Evolutionary conservation across 2,797 vertebrate genomes (phyloP).

Genomic region (Eulemur coronatus): DNA sequence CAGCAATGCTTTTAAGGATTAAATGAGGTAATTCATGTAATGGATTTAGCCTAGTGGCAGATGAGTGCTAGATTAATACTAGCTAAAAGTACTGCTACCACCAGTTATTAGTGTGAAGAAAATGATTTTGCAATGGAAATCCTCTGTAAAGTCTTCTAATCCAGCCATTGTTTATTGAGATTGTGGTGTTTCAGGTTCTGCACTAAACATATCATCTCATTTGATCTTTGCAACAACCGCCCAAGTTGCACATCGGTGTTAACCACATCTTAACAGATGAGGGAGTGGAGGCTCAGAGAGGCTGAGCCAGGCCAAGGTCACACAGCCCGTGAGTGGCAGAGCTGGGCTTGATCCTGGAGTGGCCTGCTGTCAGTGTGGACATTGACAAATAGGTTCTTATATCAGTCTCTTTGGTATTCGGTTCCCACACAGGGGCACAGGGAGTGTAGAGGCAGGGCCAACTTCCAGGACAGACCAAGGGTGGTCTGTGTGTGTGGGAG

Average conservation of each 20-base stretch:
- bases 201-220: neutral
- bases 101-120: neutral
- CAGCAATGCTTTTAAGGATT: neutral
- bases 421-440: neutral
- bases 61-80: neutral
- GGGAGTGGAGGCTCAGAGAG: neutral
- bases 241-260: neutral
- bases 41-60: neutral
- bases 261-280: neutral
- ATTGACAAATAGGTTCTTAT: neutral
- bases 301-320: neutral
- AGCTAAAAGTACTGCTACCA: neutral
- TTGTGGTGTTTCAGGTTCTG: accelerated
- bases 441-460: neutral
- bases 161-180: neutral
- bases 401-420: neutral
- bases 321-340: neutral
- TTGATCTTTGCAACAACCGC: neutral
- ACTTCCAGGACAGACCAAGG: neutral
- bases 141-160: neutral
- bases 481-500: neutral
- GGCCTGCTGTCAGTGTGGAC: neutral
- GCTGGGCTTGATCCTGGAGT: neutral
- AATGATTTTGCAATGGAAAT: neutral
- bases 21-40: neutral